phyloP scores from a whole-genome alignment of 2,113 vertebrate genomes.

The Nerophis lumbriciformis region DNA sequence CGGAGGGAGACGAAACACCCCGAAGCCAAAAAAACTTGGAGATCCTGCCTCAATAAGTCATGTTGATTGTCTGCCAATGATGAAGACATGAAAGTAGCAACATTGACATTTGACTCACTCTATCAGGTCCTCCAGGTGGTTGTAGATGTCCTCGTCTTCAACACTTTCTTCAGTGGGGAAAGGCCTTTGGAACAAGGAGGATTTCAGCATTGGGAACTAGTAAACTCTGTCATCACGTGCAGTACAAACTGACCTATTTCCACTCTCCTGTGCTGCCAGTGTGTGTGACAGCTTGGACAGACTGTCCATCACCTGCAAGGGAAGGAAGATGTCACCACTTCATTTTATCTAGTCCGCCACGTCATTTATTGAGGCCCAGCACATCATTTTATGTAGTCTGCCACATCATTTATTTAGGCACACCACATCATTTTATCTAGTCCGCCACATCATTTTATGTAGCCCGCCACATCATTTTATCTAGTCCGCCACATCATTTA shows the following conservation, averaged over 20 bases:
- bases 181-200: constrained; percentile 65
- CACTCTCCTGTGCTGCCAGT: constrained; percentile 75
- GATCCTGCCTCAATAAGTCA: not conserved
- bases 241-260: constrained; percentile 79
- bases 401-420: no score
- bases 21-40: not conserved
- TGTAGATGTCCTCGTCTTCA: constrained; percentile 91
- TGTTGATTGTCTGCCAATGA: not conserved
- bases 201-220: no score
- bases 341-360: no score
- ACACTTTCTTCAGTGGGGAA: constrained; percentile 92
- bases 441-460: no score
- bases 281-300: constrained; percentile 90
- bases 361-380: no score
- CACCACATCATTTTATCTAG: no score
- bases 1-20: not conserved
- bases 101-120: constrained; percentile 73
- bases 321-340: not conserved
- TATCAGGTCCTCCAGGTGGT: constrained; percentile 90
- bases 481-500: no score
- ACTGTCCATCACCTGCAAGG: constrained; percentile 88
- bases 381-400: no score
- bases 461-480: no score
- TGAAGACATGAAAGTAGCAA: not conserved
- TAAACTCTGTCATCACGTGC: no score